A percentile compares a stretch with the other conserved stretches of the same genome.
These are phyloP conservation scores for Sinocyclocheilus maitianheensis DNA, from an alignment of 2,113 vertebrate genomes.

Conservation along the genomic window DNA sequence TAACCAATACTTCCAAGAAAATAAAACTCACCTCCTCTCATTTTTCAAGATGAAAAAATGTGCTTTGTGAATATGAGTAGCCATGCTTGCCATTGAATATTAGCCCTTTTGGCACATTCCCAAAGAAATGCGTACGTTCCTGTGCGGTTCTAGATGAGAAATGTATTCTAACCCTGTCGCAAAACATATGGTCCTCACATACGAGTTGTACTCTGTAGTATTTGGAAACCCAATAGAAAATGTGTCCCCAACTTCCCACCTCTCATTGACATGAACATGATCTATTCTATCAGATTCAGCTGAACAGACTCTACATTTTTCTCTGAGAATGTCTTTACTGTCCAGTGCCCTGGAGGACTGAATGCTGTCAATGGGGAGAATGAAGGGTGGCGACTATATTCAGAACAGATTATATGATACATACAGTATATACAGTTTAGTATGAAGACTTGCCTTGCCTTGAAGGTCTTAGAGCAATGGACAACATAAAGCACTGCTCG, in stretches of 20 bases:
- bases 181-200: conserved; percentile 46
- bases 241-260: conserved; percentile 27
- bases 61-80: conserved; percentile 19
- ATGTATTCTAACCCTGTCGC: conserved; percentile 29
- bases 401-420: not conserved
- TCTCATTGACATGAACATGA: conserved; percentile 38
- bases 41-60: not conserved
- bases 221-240: conserved; percentile 43
- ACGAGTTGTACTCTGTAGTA: conserved; percentile 26
- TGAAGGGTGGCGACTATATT: conserved; percentile 3
- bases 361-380: conserved; percentile 22
- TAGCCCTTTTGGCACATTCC: conserved; percentile 30
- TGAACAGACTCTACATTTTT: conserved; percentile 18
- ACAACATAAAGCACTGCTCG: not conserved
- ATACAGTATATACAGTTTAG: conserved; percentile 5
- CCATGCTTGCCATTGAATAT: conserved; percentile 14
- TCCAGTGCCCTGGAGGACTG: not conserved
- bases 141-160: not conserved
- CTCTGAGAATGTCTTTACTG: conserved; percentile 8
- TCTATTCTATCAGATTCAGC: conserved; percentile 21
- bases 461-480: not conserved
- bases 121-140: not conserved
- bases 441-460: not conserved
- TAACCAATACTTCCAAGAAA: not conserved
- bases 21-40: not conserved